phyloP scores from a whole-genome alignment of 1,140 invertebrate species.

The Cyphomyrmex costatus region DNA sequence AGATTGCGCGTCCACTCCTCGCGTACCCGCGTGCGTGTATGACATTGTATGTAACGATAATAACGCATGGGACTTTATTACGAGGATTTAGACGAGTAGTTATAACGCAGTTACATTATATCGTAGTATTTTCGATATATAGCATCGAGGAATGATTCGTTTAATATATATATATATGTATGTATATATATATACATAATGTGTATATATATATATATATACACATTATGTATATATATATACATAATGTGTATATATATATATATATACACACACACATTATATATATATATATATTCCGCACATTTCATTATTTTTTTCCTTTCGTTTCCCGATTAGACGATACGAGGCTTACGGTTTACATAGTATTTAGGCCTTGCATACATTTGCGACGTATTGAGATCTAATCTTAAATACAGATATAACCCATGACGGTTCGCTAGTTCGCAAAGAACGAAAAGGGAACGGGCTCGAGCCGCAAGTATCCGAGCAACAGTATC shows the following conservation, averaged over 20 bases:
- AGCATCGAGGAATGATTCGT: slow-evolving; percentile 86
- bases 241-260: slow-evolving; percentile 76
- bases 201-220: slow-evolving; percentile 73
- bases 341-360: slow-evolving; percentile 76
- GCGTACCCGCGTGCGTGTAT: slow-evolving; percentile 75
- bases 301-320: slow-evolving; percentile 61
- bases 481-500: slow-evolving; percentile 58
- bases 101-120: slow-evolving; percentile 84
- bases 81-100: slow-evolving; percentile 83
- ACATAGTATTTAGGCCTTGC: slow-evolving; percentile 83
- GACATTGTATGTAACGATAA: slow-evolving; percentile 71
- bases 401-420: slow-evolving; percentile 82
- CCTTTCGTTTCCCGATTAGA: slow-evolving; percentile 77
- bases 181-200: slow-evolving; percentile 78
- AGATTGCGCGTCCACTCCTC: slow-evolving; percentile 58
- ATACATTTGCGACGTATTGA: slow-evolving; percentile 80
- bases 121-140: slow-evolving; percentile 83
- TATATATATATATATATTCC: slow-evolving; percentile 76
- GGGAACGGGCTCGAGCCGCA: slow-evolving; percentile 59
- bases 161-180: slow-evolving; percentile 77
- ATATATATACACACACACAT: slow-evolving; percentile 77
- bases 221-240: slow-evolving; percentile 77
- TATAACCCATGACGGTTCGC: slow-evolving; percentile 71
- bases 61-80: slow-evolving; percentile 82
- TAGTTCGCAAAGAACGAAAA: slow-evolving; percentile 75